These are phyloP conservation scores for Tanytarsus gracilentus DNA, from an alignment of 2,888 invertebrate species.

Conservation along the genomic window DNA sequence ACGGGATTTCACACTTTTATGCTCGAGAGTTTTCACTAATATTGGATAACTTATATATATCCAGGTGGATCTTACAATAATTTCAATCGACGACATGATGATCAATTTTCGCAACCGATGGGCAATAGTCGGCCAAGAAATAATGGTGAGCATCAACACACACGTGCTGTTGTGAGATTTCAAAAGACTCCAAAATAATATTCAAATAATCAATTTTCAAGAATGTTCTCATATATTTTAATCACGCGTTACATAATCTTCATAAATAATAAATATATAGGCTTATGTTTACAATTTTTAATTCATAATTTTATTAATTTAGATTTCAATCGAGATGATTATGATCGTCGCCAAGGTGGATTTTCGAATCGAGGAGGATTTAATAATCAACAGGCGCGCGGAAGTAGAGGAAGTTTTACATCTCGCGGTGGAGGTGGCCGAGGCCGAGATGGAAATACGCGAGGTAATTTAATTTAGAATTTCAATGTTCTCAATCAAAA, in stretches of 20 bases:
- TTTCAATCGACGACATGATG: no score
- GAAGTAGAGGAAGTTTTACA: conserved; percentile 33
- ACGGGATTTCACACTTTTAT: conserved; percentile 34
- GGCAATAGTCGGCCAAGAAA: no score
- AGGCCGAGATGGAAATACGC: conserved; percentile 16
- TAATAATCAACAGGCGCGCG: conserved; percentile 35
- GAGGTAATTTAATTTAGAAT: not conserved
- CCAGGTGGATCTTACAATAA: no score
- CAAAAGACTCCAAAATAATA: not conserved
- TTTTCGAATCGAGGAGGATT: conserved; percentile 34
- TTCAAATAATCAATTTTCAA: no score
- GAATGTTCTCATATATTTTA: conserved; percentile 18
- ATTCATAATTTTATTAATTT: conserved; percentile 31
- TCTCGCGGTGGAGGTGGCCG: conserved; percentile 32
- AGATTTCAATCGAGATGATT: conserved; percentile 32
- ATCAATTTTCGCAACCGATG: no score
- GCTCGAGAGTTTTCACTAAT: conserved; percentile 35
- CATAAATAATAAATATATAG: no score
- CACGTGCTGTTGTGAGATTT: no score
- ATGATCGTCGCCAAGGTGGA: conserved; percentile 29
- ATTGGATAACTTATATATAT: no score
- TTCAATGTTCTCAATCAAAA: not conserved
- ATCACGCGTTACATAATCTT: conserved; percentile 33
- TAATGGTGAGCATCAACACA: no score
- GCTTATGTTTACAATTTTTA: not conserved